phyloP scores from a whole-genome alignment of 2,888 invertebrate species.

The Pristionchus exspectatus region DNA sequence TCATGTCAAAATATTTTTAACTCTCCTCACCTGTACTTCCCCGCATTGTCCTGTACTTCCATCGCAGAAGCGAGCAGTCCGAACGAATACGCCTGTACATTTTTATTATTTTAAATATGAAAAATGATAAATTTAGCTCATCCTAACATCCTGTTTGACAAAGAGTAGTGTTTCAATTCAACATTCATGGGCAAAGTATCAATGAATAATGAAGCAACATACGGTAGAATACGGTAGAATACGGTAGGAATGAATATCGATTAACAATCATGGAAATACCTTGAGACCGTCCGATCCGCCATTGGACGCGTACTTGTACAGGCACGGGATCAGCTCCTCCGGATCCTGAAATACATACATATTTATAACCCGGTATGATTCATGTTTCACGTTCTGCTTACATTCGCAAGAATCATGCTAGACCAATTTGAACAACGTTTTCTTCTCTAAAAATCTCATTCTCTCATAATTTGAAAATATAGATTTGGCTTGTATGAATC shows the following conservation, averaged over 20 bases:
- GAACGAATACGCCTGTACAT: constrained; percentile 90
- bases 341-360: constrained; percentile 62
- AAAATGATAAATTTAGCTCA: too few species aligned
- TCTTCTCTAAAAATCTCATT: too few species aligned
- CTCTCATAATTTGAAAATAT: too few species aligned
- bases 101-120: not conserved
- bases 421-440: too few species aligned
- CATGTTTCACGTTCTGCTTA: not conserved
- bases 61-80: constrained; percentile 95
- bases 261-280: not conserved
- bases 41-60: constrained; percentile 96
- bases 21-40: constrained; percentile 85
- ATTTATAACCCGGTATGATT: not conserved
- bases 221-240: too few species aligned
- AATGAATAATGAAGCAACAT: too few species aligned
- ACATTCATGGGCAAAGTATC: too few species aligned
- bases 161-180: too few species aligned
- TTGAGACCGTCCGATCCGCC: constrained; percentile 87
- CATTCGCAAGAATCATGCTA: too few species aligned
- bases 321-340: constrained; percentile 89
- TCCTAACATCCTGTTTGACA: too few species aligned
- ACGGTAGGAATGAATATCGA: too few species aligned
- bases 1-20: not conserved
- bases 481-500: not conserved
- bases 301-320: constrained; percentile 92